A percentile compares a stretch with the other conserved stretches of the same genome.
phyloP scores from a whole-genome alignment of 2,888 invertebrate genomes.

The Abrostola tripartita region DNA sequence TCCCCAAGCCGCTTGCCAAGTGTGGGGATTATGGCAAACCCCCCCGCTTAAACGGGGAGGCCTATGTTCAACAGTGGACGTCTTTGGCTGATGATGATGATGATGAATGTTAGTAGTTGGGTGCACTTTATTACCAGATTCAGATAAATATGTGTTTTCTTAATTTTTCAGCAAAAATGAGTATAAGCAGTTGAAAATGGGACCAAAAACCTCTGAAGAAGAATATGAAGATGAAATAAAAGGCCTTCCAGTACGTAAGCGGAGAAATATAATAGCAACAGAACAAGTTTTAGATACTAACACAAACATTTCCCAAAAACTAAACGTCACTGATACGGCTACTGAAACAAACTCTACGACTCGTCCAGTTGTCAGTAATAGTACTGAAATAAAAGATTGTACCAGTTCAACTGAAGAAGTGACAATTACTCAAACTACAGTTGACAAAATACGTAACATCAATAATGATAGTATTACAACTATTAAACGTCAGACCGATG shows the following conservation, averaged over 20 bases:
- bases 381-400: background rate
- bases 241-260: constrained; percentile 73
- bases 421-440: background rate
- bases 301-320: background rate
- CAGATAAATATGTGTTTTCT: background rate
- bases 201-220: constrained; percentile 56
- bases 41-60: too few relatives aligned
- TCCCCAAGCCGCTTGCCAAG: too few relatives aligned
- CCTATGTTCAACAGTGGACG: too few relatives aligned
- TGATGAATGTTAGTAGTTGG: too few relatives aligned
- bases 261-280: constrained; percentile 53
- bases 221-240: constrained; percentile 77
- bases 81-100: too few relatives aligned
- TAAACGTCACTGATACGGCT: background rate
- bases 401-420: constrained; percentile 6
- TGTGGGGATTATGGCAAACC: too few relatives aligned
- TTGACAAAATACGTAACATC: background rate
- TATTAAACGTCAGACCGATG: background rate
- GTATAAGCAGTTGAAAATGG: background rate
- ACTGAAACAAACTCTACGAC: background rate
- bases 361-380: background rate
- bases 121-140: too few relatives aligned
- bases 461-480: background rate
- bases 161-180: constrained; percentile 30
- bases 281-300: background rate